A percentile compares a stretch with the other conserved stretches of the same genome.
phyloP scores from a whole-genome alignment of 2,888 invertebrate genomes.

The Mimachlamys varia region DNA sequence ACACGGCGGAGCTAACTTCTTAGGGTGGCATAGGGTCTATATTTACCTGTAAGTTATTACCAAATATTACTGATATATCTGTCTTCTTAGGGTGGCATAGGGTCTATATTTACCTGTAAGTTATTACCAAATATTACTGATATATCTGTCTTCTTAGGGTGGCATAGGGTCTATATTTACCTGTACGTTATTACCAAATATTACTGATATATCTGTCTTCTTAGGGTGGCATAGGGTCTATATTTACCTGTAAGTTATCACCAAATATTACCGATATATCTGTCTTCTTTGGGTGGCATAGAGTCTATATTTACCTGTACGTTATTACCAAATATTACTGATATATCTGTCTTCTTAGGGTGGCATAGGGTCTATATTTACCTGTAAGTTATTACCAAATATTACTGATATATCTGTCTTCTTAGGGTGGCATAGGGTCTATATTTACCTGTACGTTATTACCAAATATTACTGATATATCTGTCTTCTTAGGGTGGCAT shows the following conservation, averaged over 20 bases:
- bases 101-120: constrained; percentile 14
- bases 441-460: neutral
- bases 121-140: neutral
- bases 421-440: neutral
- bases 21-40: neutral
- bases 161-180: neutral
- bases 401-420: neutral
- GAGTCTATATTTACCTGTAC: constrained; percentile 10
- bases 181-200: neutral
- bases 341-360: neutral
- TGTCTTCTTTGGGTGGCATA: neutral
- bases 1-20: neutral
- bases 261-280: neutral
- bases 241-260: neutral
- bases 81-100: neutral
- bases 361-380: neutral
- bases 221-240: neutral
- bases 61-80: neutral
- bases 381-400: neutral
- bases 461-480: neutral
- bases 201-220: neutral
- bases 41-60: neutral
- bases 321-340: neutral
- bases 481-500: neutral
- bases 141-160: neutral